Percentiles rank a stretch among this genome's conserved stretches.
These are phyloP conservation scores for Antheraea pernyi DNA, from an alignment of 1,140 invertebrate genomes.

Conservation along the genomic window DNA sequence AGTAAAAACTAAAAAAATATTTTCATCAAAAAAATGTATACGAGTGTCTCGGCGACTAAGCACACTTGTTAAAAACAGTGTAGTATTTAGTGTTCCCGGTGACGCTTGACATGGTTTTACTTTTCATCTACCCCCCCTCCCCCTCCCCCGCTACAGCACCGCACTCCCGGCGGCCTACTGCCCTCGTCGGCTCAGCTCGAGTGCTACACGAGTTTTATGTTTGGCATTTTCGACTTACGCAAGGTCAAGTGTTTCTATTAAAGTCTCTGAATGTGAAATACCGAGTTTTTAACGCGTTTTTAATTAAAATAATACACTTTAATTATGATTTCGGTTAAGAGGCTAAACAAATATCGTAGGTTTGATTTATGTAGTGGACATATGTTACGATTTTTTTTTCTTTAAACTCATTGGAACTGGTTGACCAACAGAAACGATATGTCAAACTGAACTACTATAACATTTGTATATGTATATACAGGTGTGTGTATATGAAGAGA, in stretches of 20 bases:
- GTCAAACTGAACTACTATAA: too few species aligned
- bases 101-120: conserved; percentile 70
- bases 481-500: too few species aligned
- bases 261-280: not conserved
- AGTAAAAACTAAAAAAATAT: too few species aligned
- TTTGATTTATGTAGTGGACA: too few species aligned
- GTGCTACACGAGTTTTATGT: not conserved
- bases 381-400: too few species aligned
- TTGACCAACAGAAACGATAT: too few species aligned
- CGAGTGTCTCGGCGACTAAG: conserved; percentile 21
- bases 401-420: too few species aligned
- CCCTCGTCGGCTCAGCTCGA: not conserved
- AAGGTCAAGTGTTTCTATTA: conserved; percentile 48
- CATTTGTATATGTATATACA: too few species aligned
- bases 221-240: not conserved
- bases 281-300: not conserved
- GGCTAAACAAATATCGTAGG: too few species aligned
- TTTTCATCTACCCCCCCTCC: conserved; percentile 32
- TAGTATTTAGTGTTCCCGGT: conserved; percentile 32
- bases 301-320: not conserved
- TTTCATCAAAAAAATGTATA: not conserved
- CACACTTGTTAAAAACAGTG: conserved; percentile 37
- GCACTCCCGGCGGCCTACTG: conserved; percentile 20
- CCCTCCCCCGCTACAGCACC: too few species aligned
- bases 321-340: too few species aligned